Evolutionary conservation across 2,888 invertebrate species (phyloP).

Genomic region (Drosophila limbata): DNA sequence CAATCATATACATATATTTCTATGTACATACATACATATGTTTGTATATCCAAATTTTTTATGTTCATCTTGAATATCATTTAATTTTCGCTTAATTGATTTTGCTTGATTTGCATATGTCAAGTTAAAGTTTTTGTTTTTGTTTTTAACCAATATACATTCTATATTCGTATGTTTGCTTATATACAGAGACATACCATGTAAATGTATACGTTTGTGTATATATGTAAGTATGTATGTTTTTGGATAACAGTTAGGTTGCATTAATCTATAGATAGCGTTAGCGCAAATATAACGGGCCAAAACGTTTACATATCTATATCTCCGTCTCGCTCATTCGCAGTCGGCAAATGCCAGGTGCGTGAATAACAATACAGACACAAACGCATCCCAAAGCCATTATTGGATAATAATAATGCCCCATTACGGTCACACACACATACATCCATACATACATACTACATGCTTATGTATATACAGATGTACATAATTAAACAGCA

Average conservation of each 20-base stretch:
- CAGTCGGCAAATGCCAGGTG: conserved; percentile 40
- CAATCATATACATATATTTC: not conserved
- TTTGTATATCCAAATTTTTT: conserved; percentile 9
- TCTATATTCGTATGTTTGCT: not conserved
- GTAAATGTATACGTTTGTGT: not conserved
- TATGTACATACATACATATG: conserved; percentile 5
- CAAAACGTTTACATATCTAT: not conserved
- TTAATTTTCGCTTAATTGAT: conserved; percentile 35
- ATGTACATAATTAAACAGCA: conserved; percentile 40
- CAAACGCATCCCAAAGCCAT: conserved; percentile 45
- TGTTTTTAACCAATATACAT: not conserved
- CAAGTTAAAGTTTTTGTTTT: conserved; percentile 18
- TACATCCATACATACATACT: not conserved
- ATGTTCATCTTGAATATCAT: conserved; percentile 30
- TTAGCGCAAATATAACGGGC: conserved; percentile 30
- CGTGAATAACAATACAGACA: conserved; percentile 33
- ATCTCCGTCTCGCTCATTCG: conserved; percentile 2
- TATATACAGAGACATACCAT: not conserved
- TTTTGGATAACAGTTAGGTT: conserved; percentile 10
- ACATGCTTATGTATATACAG: conserved; percentile 2
- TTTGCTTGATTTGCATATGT: conserved; percentile 35
- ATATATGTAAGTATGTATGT: not conserved
- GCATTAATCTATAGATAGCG: conserved; percentile 19
- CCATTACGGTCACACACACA: conserved; percentile 32
- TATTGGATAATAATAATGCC: conserved; percentile 52